These are phyloP conservation scores for Pelosia muscerda DNA, from an alignment of 2,888 invertebrate species.

Conservation along the genomic window DNA sequence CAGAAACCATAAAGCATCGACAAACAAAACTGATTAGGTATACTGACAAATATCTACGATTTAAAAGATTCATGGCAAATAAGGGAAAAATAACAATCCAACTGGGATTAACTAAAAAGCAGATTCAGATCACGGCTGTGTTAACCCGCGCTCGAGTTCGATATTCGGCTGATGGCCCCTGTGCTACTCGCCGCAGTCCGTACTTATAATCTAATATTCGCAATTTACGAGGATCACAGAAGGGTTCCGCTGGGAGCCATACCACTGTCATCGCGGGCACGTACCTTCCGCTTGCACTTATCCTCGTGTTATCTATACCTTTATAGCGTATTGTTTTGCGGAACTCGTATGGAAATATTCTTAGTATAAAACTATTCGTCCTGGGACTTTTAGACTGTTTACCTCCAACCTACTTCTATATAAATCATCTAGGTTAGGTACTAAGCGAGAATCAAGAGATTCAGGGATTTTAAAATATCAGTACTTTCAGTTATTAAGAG, in stretches of 20 bases:
- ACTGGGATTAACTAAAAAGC: constrained; percentile 65
- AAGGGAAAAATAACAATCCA: constrained; percentile 34
- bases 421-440: not conserved
- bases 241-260: constrained; percentile 79
- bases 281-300: constrained; percentile 81
- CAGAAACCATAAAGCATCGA: no score
- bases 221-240: constrained; percentile 85
- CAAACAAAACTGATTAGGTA: not conserved
- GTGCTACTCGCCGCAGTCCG: constrained; percentile 74
- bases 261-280: constrained; percentile 80
- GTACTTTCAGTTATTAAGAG: not conserved
- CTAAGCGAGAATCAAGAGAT: not conserved
- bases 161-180: constrained; percentile 81
- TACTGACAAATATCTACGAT: not conserved
- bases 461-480: not conserved
- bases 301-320: constrained; percentile 72
- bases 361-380: constrained; percentile 41
- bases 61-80: constrained; percentile 9
- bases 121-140: constrained; percentile 82
- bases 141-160: constrained; percentile 79
- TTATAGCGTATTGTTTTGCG: constrained; percentile 63
- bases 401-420: not conserved
- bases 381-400: not conserved
- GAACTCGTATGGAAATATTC: constrained; percentile 51
- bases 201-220: constrained; percentile 87